Percentiles rank a stretch among this genome's conserved stretches.
phyloP scores from a whole-genome alignment of 2,888 invertebrate species.

The Mycogona germanica region DNA sequence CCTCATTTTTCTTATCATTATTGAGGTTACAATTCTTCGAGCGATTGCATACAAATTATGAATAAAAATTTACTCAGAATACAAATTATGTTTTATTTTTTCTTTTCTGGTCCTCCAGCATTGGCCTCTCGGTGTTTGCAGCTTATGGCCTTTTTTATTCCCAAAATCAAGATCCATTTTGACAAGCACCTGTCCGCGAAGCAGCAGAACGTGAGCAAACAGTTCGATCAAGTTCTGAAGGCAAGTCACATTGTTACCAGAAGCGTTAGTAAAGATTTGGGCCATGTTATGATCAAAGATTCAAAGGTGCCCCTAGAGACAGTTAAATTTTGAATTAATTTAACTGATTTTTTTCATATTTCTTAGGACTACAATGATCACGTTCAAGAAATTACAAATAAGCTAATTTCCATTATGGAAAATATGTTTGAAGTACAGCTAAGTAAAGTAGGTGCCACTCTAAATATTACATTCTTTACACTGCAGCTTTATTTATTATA shows the following conservation, averaged over 20 bases:
- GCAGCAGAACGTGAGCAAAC: constrained; percentile 33
- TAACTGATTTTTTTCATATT: constrained; percentile 3
- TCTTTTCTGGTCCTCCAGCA: constrained; percentile 10
- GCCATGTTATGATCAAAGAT: not conserved
- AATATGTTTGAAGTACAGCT: constrained; percentile 69
- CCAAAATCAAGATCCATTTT: constrained; percentile 34
- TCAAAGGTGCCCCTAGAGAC: constrained; percentile 48
- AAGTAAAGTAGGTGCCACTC: constrained; percentile 37
- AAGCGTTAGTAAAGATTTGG: not conserved
- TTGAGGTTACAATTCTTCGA: too few species aligned
- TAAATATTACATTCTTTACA: too few species aligned
- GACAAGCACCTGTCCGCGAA: constrained; percentile 31
- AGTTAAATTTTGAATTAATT: not conserved
- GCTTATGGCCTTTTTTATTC: constrained; percentile 39
- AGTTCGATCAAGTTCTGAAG: constrained; percentile 35
- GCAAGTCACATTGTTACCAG: constrained; percentile 23
- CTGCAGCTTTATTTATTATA: too few species aligned
- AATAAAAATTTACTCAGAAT: too few species aligned
- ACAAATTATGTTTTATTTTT: too few species aligned
- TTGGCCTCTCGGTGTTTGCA: constrained; percentile 20
- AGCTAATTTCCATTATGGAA: constrained; percentile 80
- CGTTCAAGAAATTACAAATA: constrained; percentile 80
- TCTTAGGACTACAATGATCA: constrained; percentile 51
- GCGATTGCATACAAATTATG: too few species aligned
- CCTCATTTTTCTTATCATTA: too few species aligned